These are phyloP conservation scores for Paedocypris sp. DNA, from an alignment of 2,113 vertebrate species.

Conservation along the genomic window DNA sequence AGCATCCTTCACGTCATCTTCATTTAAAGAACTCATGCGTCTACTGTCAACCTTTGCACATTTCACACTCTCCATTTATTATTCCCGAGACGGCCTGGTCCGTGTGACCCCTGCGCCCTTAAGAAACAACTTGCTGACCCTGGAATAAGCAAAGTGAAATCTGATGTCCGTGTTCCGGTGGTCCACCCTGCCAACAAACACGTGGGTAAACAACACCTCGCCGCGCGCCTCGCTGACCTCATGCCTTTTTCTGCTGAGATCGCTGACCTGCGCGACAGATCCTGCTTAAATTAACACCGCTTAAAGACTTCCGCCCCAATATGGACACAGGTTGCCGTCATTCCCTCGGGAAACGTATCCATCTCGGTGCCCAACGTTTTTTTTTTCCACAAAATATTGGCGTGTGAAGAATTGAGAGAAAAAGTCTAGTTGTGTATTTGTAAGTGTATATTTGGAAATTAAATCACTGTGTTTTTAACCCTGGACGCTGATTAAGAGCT, in stretches of 20 bases:
- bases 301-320: conserved; percentile 19
- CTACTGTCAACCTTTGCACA: background rate
- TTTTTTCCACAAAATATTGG: too few species aligned
- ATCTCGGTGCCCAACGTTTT: too few species aligned
- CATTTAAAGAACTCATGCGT: background rate
- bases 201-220: conserved; percentile 54
- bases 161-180: conserved; percentile 29
- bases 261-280: background rate
- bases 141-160: conserved; percentile 38
- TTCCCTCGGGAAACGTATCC: too few species aligned
- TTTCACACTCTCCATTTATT: background rate
- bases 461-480: too few species aligned
- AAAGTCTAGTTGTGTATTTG: too few species aligned
- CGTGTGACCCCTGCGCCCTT: conserved; percentile 1
- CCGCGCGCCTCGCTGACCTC: conserved; percentile 28
- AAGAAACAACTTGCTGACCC: conserved; percentile 1
- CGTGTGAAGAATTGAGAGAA: too few species aligned
- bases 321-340: background rate
- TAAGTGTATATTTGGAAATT: too few species aligned
- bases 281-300: background rate
- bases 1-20: background rate
- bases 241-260: conserved; percentile 1
- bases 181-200: conserved; percentile 38
- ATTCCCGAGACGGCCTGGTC: background rate
- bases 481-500: too few species aligned